Evolutionary conservation across 2,888 invertebrate species (phyloP).

Genomic region (Hirtodrosophila trivittata): DNA sequence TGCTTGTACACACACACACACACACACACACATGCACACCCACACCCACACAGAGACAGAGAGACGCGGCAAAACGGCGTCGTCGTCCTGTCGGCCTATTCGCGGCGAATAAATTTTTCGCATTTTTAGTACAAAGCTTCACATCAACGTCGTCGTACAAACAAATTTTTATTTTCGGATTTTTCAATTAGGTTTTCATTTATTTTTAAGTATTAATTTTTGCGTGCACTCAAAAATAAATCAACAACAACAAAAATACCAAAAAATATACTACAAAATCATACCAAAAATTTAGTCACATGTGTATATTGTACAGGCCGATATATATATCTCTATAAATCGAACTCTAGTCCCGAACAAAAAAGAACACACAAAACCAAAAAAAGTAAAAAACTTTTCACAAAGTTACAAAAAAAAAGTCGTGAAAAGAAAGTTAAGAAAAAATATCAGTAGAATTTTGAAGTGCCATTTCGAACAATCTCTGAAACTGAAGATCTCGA

Average conservation of each 20-base stretch:
- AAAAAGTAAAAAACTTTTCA: constrained; percentile 39
- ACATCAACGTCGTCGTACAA: constrained; percentile 83
- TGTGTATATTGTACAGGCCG: constrained; percentile 46
- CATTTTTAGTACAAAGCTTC: constrained; percentile 83
- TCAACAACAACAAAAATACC: constrained; percentile 35
- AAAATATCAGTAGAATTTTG: too few relatives aligned
- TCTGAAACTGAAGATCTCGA: constrained; percentile 51
- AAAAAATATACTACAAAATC: constrained; percentile 53
- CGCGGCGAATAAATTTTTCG: constrained; percentile 82
- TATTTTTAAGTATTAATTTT: constrained; percentile 80
- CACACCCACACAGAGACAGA: constrained; percentile 19
- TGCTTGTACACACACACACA: constrained; percentile 26
- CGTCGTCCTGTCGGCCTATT: constrained; percentile 78
- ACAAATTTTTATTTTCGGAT: constrained; percentile 82
- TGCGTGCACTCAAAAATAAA: constrained; percentile 77
- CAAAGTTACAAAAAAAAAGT: constrained; percentile 16
- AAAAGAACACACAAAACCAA: constrained; percentile 35
- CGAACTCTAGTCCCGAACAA: constrained; percentile 49
- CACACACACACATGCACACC: constrained; percentile 8
- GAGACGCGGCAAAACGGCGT: constrained; percentile 60
- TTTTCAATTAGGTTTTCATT: constrained; percentile 83
- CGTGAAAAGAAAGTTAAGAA: constrained; percentile 13
- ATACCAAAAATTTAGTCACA: constrained; percentile 56
- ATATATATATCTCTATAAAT: constrained; percentile 22
- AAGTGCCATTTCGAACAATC: constrained; percentile 32